Evolutionary conservation across 2,888 invertebrate genomes (phyloP).

Genomic region (Dyspetes luteomarginatus): DNA sequence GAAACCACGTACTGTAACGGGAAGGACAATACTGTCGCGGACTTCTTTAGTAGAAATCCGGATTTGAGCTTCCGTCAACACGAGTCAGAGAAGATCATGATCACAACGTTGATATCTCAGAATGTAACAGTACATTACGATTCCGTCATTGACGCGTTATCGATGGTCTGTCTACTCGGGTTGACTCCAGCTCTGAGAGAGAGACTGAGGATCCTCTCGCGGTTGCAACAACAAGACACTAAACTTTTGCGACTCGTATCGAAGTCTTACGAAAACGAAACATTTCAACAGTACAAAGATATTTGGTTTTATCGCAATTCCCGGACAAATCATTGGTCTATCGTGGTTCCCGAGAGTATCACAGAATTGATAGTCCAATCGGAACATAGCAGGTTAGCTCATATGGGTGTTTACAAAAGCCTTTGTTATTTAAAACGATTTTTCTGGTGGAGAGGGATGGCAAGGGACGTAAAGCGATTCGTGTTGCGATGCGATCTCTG

Average conservation of each 20-base stretch:
- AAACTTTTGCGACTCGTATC: neutral
- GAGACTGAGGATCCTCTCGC: neutral
- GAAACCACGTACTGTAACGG: neutral
- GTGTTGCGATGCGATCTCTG: constrained; percentile 37
- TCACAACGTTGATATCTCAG: too few species aligned
- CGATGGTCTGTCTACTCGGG: too few species aligned
- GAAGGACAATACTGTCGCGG: neutral
- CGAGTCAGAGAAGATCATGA: neutral
- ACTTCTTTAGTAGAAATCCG: constrained; percentile 20
- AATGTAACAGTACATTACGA: too few species aligned
- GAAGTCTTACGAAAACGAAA: neutral
- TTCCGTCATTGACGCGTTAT: too few species aligned
- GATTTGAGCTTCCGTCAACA: neutral
- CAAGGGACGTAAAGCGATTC: neutral
- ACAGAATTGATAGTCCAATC: neutral
- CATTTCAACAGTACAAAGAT: constrained; percentile 29
- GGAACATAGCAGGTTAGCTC: constrained; percentile 25
- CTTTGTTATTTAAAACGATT: neutral
- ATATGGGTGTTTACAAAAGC: constrained; percentile 42
- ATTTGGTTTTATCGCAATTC: constrained; percentile 33
- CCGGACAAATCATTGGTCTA: neutral
- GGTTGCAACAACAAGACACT: too few species aligned
- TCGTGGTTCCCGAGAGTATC: constrained; percentile 20
- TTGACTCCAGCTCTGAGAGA: neutral
- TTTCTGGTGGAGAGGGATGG: constrained; percentile 12